These are phyloP conservation scores for Tetranychus cinnabarinus DNA, from an alignment of 1,140 invertebrate genomes.

Conservation along the genomic window DNA sequence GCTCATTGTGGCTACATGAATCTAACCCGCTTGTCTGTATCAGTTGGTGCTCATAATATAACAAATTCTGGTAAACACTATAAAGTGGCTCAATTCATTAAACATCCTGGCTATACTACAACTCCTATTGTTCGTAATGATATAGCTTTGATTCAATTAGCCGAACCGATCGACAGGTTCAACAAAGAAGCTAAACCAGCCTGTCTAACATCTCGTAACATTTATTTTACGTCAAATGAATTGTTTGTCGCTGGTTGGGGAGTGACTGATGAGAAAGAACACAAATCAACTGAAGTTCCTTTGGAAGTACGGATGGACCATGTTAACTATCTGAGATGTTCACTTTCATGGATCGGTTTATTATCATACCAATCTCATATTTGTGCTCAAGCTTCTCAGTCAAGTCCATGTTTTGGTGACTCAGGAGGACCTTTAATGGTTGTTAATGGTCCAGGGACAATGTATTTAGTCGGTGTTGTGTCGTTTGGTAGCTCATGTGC, in stretches of 20 bases:
- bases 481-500: slow-evolving; percentile 50
- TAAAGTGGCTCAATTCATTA: no score
- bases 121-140: not conserved
- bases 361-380: not conserved
- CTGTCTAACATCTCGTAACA: slow-evolving; percentile 1
- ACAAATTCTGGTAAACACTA: no score
- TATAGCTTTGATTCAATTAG: not conserved
- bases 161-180: not conserved
- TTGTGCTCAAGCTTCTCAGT: not conserved
- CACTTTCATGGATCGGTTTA: not conserved
- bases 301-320: not conserved
- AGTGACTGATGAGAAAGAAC: not conserved
- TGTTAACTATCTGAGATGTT: not conserved
- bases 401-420: slow-evolving; percentile 6
- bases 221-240: not conserved
- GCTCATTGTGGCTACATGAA: slow-evolving; percentile 47
- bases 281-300: not conserved
- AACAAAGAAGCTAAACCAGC: slow-evolving; percentile 4
- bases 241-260: not conserved
- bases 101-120: not conserved
- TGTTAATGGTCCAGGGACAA: not conserved
- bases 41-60: no score
- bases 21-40: not conserved
- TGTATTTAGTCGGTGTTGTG: slow-evolving; percentile 48
- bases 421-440: slow-evolving; percentile 9